Percentiles rank a stretch among this genome's conserved stretches.
Conservation (phyloP, 2,113 vertebrate species). For the Isurus oxyrinchus region DNA sequence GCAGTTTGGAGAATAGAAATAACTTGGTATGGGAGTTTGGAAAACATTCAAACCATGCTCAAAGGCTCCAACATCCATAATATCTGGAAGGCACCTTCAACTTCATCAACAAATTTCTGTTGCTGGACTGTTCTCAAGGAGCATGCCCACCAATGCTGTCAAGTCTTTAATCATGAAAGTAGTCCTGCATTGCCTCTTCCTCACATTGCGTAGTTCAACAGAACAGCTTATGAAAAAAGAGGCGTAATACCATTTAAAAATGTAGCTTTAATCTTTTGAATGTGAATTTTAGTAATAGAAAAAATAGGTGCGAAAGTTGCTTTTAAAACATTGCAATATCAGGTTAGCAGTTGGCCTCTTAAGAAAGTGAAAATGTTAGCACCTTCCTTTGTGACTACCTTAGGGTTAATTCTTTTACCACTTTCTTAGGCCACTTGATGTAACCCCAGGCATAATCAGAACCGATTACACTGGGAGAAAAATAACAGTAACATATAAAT, state of each 20-base stretch:
- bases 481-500: not conserved
- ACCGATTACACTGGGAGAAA: not conserved
- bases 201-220: not conserved
- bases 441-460: not conserved
- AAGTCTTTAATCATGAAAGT: not conserved
- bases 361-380: not conserved
- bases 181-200: not conserved
- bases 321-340: not conserved
- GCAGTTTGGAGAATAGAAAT: slow-evolving; percentile 32
- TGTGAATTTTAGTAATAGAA: not conserved
- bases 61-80: not conserved
- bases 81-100: not conserved
- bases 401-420: not conserved
- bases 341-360: too few species aligned
- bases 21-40: slow-evolving; percentile 26
- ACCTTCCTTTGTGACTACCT: not conserved
- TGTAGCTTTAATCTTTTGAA: not conserved
- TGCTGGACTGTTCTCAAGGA: not conserved
- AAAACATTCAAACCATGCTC: slow-evolving; percentile 16
- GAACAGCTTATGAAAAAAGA: too few species aligned
- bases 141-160: not conserved
- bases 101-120: not conserved
- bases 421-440: not conserved
- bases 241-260: not conserved
- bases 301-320: too few species aligned